Conservation (phyloP, 2,113 vertebrate species). For the Dipodomys ordii region DNA sequence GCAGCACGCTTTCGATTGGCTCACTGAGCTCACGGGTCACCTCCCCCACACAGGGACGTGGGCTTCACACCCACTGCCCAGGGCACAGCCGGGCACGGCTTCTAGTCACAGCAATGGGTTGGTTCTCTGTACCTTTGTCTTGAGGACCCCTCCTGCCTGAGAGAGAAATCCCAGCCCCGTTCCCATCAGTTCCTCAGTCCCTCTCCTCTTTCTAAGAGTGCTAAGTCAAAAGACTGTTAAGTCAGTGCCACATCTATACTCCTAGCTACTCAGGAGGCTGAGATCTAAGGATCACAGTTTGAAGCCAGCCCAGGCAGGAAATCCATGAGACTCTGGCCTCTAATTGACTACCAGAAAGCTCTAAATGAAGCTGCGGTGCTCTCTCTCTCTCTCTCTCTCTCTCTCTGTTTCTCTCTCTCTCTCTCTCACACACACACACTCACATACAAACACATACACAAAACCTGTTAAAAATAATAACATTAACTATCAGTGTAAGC, state of each 20-base stretch:
- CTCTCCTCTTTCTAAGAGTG: constrained; percentile 17
- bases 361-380: no score
- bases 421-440: no score
- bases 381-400: no score
- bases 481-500: background rate
- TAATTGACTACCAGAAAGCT: no score
- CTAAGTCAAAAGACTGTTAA: background rate
- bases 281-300: no score
- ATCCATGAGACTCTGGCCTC: no score
- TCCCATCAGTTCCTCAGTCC: background rate
- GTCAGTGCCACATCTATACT: no score
- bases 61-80: background rate
- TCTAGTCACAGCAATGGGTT: constrained; percentile 27
- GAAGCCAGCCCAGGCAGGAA: no score
- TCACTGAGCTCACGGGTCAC: background rate
- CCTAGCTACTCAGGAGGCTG: no score
- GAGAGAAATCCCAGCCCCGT: constrained; percentile 50
- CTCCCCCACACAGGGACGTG: constrained; percentile 17
- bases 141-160: background rate
- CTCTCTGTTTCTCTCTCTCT: no score
- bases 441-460: no score
- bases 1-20: background rate
- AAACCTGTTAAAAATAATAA: background rate
- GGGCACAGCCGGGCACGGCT: background rate
- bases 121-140: constrained; percentile 28